phyloP scores from a whole-genome alignment of 2,113 vertebrate species.

The Scortum barcoo region DNA sequence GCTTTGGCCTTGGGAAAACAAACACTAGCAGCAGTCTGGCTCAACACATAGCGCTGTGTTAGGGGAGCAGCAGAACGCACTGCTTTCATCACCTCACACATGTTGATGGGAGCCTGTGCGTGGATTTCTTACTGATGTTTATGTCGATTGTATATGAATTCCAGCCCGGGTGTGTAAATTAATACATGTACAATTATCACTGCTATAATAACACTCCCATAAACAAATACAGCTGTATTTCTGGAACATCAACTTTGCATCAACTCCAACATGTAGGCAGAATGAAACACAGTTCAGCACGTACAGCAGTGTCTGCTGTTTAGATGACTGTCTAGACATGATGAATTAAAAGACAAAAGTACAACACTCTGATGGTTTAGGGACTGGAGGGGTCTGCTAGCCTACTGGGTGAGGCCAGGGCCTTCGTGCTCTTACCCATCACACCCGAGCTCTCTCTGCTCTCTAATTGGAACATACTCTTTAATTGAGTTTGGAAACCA shows the following conservation, averaged over 20 bases:
- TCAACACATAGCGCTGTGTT: slow-evolving; percentile 5
- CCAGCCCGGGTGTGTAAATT: not conserved
- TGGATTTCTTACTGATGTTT: not conserved
- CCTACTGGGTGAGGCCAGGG: slow-evolving; percentile 25
- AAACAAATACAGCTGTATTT: slow-evolving; percentile 2
- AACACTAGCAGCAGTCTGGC: slow-evolving; percentile 50
- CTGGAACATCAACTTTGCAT: slow-evolving; percentile 9
- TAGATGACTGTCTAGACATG: slow-evolving; percentile 32
- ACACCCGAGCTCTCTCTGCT: slow-evolving; percentile 26
- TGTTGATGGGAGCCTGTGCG: not conserved
- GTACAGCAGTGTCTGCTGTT: slow-evolving; percentile 4
- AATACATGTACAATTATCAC: slow-evolving; percentile 9
- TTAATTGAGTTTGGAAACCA: slow-evolving; percentile 72
- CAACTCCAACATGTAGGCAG: slow-evolving; percentile 17
- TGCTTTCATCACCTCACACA: slow-evolving; percentile 29
- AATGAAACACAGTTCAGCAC: slow-evolving; percentile 2
- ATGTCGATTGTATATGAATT: slow-evolving; percentile 9
- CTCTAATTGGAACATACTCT: slow-evolving; percentile 60
- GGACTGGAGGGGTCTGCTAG: slow-evolving; percentile 11
- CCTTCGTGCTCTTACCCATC: slow-evolving; percentile 35
- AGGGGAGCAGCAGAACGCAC: slow-evolving; percentile 9
- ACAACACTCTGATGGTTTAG: slow-evolving; percentile 23
- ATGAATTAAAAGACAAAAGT: slow-evolving; percentile 30
- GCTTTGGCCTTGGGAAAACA: slow-evolving; percentile 55
- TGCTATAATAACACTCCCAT: not conserved